Percentiles rank a stretch among this genome's conserved stretches.
Conservation (phyloP, 1,140 invertebrate species). For the Pectinophora gossypiella region DNA sequence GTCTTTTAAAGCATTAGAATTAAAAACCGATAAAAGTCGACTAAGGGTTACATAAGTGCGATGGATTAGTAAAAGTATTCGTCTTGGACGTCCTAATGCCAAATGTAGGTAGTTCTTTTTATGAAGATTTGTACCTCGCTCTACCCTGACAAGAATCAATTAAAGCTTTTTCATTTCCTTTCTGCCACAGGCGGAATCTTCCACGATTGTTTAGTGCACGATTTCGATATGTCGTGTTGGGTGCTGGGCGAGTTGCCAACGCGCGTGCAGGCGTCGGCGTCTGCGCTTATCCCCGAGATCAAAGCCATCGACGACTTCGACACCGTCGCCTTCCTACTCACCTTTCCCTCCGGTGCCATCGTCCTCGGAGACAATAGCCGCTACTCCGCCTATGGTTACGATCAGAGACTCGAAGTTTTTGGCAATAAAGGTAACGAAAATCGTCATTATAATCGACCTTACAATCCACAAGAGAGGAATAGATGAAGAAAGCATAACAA, state of each 20-base stretch:
- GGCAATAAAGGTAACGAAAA: slow-evolving; percentile 72
- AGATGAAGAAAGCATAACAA: too few relatives aligned
- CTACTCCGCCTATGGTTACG: slow-evolving; percentile 80
- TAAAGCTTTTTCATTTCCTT: too few relatives aligned
- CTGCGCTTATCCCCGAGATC: neutral
- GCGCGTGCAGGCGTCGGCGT: neutral
- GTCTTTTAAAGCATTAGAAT: too few relatives aligned
- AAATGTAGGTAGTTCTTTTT: too few relatives aligned
- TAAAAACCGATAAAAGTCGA: too few relatives aligned
- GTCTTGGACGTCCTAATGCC: too few relatives aligned
- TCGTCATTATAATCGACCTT: too few relatives aligned
- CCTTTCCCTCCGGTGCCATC: slow-evolving; percentile 79
- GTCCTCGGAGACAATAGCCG: slow-evolving; percentile 81
- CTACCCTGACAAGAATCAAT: too few relatives aligned
- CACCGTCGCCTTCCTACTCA: slow-evolving; percentile 78
- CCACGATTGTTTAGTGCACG: neutral
- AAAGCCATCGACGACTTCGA: slow-evolving; percentile 26
- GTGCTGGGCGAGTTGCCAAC: neutral
- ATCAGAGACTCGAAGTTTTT: slow-evolving; percentile 82
- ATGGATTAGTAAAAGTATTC: too few relatives aligned
- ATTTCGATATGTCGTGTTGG: neutral
- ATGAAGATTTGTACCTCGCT: too few relatives aligned
- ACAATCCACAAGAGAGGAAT: too few relatives aligned
- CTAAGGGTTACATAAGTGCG: too few relatives aligned
- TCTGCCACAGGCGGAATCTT: neutral